Base-by-base conservation (phyloP, 2,113 vertebrate species). In the Epinephelus lanceolatus region DNA sequence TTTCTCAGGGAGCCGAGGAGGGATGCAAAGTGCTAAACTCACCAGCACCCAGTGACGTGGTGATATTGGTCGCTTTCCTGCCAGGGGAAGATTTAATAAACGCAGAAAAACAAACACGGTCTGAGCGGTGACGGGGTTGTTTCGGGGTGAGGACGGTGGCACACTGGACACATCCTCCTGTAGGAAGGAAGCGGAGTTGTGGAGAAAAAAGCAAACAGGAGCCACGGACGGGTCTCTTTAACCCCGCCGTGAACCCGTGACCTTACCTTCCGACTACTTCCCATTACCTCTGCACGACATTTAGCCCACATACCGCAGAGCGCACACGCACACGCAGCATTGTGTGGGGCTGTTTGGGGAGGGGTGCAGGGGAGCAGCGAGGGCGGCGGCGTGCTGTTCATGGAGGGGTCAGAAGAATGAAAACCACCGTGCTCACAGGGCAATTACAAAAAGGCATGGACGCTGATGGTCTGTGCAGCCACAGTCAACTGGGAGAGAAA, bases 161-260 rank as follows among this genome's bases (percentile, higher is more conserved):
- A 92, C 91, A 88, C 91, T 78, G 81, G 94, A 93, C 96, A 96
- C 96, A 94, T 96, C 97, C 96, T 96, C 93, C 95, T 94, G 94
- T 95, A 96, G 97, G 97, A 97, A 98, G 97, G 97, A 98, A 97
- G 94, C 87, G 92, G 93, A 93, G 95, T 90, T 91, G 95, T 90
- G 94, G 94, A 69, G 89, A 93, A 90, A 91, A 93, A 70, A 83
- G 91, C 91, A 95, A 96, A 98, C 97, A 97, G 97, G 96, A 96
- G 94, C 95, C 94, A 90, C 83, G 94, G 91, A 94, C 95, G 93
- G 94, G 59, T 94, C 93, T 91, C 92, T 88, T 93, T 97, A 96
- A 97, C 97, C 98, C 95, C 91, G 81, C 89, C 75, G 87, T 97
- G 97, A 99, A 98, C 98, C 95, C 86, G 56, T 88, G 93, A 95